Conservation (phyloP, 2,888 invertebrate species). For the Hybos culiciformis region DNA sequence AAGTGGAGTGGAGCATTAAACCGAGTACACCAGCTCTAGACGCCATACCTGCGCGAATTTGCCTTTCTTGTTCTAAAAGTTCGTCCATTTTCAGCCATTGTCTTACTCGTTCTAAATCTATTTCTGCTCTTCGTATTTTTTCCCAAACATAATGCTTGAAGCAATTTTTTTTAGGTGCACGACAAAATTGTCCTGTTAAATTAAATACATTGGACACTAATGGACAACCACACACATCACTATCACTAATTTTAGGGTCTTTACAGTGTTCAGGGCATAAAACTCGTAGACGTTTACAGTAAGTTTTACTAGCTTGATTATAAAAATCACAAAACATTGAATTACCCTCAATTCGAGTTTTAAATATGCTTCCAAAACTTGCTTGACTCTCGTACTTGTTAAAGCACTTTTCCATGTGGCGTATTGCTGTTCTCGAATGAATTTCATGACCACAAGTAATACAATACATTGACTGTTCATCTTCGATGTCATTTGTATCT, state of each 20-base stretch:
- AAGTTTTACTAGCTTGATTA: conserved; percentile 75
- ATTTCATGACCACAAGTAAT: conserved; percentile 96
- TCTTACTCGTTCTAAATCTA: conserved; percentile 83
- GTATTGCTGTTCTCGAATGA: conserved; percentile 77
- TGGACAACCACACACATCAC: conserved; percentile 89
- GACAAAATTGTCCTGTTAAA: conserved; percentile 74
- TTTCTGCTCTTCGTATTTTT: conserved; percentile 82
- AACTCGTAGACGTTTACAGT: conserved; percentile 89
- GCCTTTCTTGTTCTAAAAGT: conserved; percentile 82
- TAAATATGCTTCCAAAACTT: conserved; percentile 88
- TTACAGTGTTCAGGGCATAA: conserved; percentile 97
- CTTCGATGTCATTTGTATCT: conserved; percentile 47
- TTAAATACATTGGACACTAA: conserved; percentile 72
- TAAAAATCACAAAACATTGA: conserved; percentile 97
- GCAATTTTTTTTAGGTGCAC: conserved; percentile 77
- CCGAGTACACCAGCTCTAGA: conserved; percentile 84
- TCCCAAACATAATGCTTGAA: conserved; percentile 92
- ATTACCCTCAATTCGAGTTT: conserved; percentile 86
- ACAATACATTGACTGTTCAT: conserved; percentile 74
- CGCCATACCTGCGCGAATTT: conserved; percentile 56
- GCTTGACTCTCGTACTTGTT: conserved; percentile 96
- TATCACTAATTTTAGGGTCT: conserved; percentile 74
- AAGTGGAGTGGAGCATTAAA: conserved; percentile 91
- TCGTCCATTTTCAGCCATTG: conserved; percentile 93
- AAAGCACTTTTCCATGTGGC: conserved; percentile 97